A percentile compares a stretch with the other conserved stretches of the same genome.
Evolutionary conservation across 2,797 vertebrate species (phyloP).

Genomic region (Pipistrellus nathusii): DNA sequence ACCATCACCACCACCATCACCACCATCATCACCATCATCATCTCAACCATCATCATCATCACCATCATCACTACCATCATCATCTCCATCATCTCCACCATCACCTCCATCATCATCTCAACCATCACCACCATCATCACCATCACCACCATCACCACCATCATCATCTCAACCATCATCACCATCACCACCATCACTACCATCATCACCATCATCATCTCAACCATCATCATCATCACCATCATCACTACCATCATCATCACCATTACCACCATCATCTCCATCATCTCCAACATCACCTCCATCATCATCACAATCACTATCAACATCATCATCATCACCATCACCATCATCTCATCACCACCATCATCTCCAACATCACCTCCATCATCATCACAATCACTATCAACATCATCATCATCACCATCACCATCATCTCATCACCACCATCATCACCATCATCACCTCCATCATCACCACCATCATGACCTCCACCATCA

Average conservation of each 20-base stretch:
- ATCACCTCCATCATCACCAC: rapidly evolving
- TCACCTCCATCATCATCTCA: rapidly evolving
- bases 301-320: too few relatives aligned
- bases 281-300: rapidly evolving
- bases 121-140: rapidly evolving
- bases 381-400: rapidly evolving
- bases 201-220: too few relatives aligned
- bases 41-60: rapidly evolving
- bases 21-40: too few relatives aligned
- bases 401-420: rapidly evolving
- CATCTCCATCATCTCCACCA: rapidly evolving
- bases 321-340: too few relatives aligned
- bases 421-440: too few relatives aligned
- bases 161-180: too few relatives aligned
- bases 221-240: too few relatives aligned
- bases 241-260: rapidly evolving
- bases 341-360: too few relatives aligned
- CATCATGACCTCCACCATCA: neutral
- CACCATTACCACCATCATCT: rapidly evolving
- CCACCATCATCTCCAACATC: rapidly evolving
- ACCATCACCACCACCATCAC: rapidly evolving
- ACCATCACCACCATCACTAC: rapidly evolving
- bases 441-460: neutral
- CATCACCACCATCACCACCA: too few relatives aligned
- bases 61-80: rapidly evolving